Evolutionary conservation across 2,797 vertebrate genomes (phyloP), one percentile per base, ranked within the genome.

Genomic region (Tadarida brasiliensis): DNA sequence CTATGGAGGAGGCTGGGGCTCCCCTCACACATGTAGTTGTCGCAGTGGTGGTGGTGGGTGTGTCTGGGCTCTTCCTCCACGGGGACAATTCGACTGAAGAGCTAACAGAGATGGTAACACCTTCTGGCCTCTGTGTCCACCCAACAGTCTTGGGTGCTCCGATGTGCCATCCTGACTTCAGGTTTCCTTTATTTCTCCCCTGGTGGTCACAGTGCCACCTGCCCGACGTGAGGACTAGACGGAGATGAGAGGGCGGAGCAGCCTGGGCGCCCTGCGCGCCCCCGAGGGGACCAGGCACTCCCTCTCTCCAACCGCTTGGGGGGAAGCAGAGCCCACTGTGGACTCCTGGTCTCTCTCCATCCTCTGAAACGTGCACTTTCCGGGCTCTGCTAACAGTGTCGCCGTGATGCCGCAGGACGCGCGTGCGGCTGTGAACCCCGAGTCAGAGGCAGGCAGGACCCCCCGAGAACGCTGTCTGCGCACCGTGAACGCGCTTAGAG

Each of bases 391-490:
- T 91, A 49, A 76, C 74, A 22, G 3, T 56, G 96, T 54, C 87
- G 89, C 96, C 95, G 95, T 95, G 96, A 96, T 35, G 20, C 91
- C 95, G 97, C 91, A 81, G 97, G 96, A 96, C 90, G 95, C 90
- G 86, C 96, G 96, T 97, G 96, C 95, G 94, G 95, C 96, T 89
- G 97, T 97, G 98, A 97, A 95, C 98, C 14, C 61, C 91, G 97
- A 98, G 98, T 97, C 93, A 92, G 96, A 98, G 97, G 94, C 98
- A 97, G 97, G 97, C 96, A 63, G 96, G 98, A 98, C 98, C 98
- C 98, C 98, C 98, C 95, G 98, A 98, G 98, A 98, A 98, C 91
- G 39, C 97, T 91, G 97, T 97, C 98, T 97, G 92, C 98, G 98
- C 98, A 98, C 94, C 98, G 98, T 98, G 97, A 98, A 97, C 96